A percentile compares a stretch with the other conserved stretches of the same genome.
These are phyloP conservation scores for Porites cylindrica DNA, from an alignment of 92 coral and sea anemone species.

Conservation along the genomic window DNA sequence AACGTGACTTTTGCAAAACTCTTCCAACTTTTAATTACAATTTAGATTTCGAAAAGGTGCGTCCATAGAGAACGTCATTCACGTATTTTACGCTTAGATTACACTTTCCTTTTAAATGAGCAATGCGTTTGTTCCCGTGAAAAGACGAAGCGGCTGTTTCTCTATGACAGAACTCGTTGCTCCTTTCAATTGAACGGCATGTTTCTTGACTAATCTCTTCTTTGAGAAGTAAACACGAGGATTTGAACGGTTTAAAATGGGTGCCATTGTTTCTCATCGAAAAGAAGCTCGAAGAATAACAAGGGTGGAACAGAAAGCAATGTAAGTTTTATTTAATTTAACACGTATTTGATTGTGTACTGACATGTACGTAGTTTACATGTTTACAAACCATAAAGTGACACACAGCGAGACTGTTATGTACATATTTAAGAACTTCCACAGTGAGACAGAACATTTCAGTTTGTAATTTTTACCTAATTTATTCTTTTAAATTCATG, in stretches of 20 bases:
- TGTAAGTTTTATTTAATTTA: conserved; percentile 42
- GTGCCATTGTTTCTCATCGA: conserved; percentile 71
- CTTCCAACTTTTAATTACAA: background rate
- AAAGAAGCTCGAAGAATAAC: conserved; percentile 34
- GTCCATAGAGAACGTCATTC: background rate
- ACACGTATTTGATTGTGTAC: background rate
- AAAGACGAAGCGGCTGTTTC: background rate
- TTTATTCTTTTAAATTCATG: background rate
- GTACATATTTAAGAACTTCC: background rate
- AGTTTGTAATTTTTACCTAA: background rate
- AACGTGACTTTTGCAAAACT: background rate
- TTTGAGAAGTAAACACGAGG: background rate
- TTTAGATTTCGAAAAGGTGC: background rate
- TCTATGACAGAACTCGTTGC: background rate
- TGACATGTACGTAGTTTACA: background rate
- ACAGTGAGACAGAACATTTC: background rate
- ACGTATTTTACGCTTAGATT: background rate
- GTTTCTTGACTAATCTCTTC: background rate
- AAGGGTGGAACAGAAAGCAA: conserved; percentile 63
- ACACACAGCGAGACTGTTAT: background rate
- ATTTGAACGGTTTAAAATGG: conserved; percentile 34
- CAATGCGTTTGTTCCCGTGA: background rate
- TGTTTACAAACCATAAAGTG: background rate
- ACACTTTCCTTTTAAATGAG: background rate
- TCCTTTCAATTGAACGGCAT: background rate